Base-by-base conservation (phyloP, 2,888 invertebrate genomes). In the Drosophila hamatofila region DNA sequence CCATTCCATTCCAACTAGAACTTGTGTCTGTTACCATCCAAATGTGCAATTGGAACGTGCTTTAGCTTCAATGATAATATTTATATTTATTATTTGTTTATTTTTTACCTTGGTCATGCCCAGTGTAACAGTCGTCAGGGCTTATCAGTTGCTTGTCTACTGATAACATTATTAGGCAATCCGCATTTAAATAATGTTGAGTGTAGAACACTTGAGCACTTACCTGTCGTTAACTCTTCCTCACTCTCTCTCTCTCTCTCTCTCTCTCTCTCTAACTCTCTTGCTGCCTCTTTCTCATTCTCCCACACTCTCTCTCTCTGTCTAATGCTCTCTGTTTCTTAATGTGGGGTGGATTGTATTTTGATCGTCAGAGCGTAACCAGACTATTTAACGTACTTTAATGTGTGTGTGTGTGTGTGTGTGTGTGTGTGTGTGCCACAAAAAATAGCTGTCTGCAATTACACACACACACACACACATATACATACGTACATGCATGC, bases 341-440 rank as follows among this genome's bases (percentile, higher is more conserved):
- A 3, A 21, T 27, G 49, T 55, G 46, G 37, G 42, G 46, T 80
- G 73, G 58, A 83, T 78, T 75, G 83, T 85, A 75, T 83, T 76
- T 80, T 85, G 83, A 75, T 73, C 83, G 81, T 12, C 79, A 77
- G 90, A 86, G 86, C 86, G 86, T 76, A 85, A 90, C 89, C 86
- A 79, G 74, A 72, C 87, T 75, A 77, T 69, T 70, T 75, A 63
- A 72, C 42, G 37, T 54, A 60, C n/a, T 18, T 44, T 44, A 23
- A 16, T 37, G 21, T 25, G 6, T 54, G 14, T 18, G 8, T 44
- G n/a, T 58, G 66, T 61, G 52, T 82, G 74, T 85, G 88, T 48
- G 35, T 41, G 48, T 66, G 52, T 68, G 67, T 61, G 70, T 64
- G 58, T 86, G 75, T 83, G 89, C 76, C 81, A 88, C 88, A 67